phyloP scores from a whole-genome alignment of 2,888 invertebrate species.

The Sesia apiformis region DNA sequence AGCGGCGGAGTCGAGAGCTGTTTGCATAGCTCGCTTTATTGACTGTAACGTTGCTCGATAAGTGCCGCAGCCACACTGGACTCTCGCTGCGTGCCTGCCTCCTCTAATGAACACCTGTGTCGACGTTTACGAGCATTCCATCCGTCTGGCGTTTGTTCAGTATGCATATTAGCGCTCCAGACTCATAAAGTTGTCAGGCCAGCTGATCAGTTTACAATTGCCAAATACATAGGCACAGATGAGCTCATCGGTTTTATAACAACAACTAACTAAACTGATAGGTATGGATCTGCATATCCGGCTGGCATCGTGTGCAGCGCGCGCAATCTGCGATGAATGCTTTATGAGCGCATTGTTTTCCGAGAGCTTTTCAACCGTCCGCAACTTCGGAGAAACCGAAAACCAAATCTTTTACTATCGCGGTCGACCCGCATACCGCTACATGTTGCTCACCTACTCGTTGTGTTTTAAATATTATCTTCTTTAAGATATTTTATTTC shows the following conservation, averaged over 20 bases:
- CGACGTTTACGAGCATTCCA: constrained; percentile 42
- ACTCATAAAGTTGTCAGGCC: neutral
- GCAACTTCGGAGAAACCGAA: constrained; percentile 25
- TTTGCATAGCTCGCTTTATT: constrained; percentile 71
- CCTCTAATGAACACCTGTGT: constrained; percentile 46
- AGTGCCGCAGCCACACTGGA: constrained; percentile 25
- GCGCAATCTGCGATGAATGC: constrained; percentile 54
- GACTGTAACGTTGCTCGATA: constrained; percentile 55
- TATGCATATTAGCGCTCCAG: too few species aligned
- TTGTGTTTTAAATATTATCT: neutral
- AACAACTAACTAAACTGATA: too few species aligned
- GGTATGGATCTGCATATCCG: too few species aligned
- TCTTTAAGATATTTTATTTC: neutral
- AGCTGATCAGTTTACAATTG: too few species aligned
- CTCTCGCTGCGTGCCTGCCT: constrained; percentile 17
- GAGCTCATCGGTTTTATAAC: too few species aligned
- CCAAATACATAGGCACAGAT: too few species aligned
- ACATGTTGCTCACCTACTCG: constrained; percentile 28
- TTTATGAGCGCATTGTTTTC: constrained; percentile 67
- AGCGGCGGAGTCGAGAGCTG: constrained; percentile 39
- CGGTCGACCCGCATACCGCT: constrained; percentile 63
- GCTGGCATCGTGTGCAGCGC: constrained; percentile 14
- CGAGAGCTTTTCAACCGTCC: constrained; percentile 36
- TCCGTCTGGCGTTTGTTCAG: constrained; percentile 20
- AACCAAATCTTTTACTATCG: constrained; percentile 47